Percentiles rank a stretch among this genome's conserved stretches.
These are phyloP conservation scores for Plutella xylostella DNA, from an alignment of 2,888 invertebrate species.

Conservation along the genomic window DNA sequence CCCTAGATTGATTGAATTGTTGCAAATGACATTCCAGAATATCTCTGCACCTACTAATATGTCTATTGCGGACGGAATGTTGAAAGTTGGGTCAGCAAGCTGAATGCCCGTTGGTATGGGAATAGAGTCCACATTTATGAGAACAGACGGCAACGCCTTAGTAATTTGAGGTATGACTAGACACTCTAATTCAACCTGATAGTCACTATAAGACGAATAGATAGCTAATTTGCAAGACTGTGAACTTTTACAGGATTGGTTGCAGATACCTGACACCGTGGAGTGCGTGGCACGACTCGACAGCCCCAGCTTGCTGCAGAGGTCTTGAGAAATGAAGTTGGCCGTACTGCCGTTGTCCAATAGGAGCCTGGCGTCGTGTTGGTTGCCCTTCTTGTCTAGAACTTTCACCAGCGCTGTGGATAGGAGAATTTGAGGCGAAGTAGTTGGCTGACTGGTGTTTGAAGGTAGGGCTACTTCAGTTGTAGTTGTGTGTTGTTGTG, in stretches of 20 bases:
- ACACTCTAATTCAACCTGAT: neutral
- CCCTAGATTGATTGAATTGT: slow-evolving; percentile 6
- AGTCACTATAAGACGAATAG: neutral
- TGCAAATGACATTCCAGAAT: slow-evolving; percentile 7
- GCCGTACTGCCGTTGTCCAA: slow-evolving; percentile 12
- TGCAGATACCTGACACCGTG: slow-evolving; percentile 8
- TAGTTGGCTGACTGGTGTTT: neutral
- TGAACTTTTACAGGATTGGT: slow-evolving; percentile 4
- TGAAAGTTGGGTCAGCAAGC: slow-evolving; percentile 1
- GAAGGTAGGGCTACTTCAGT: neutral
- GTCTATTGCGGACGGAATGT: slow-evolving; percentile 6
- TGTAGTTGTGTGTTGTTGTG: no score
- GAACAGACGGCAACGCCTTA: neutral
- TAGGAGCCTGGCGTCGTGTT: slow-evolving; percentile 9
- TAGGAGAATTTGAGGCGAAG: slow-evolving; percentile 12
- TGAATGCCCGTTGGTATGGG: neutral
- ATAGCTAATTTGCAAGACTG: neutral
- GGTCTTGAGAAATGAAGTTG: slow-evolving; percentile 6
- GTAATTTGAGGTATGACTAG: neutral
- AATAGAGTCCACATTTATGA: neutral
- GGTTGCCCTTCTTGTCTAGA: slow-evolving; percentile 2
- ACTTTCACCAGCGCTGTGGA: slow-evolving; percentile 19
- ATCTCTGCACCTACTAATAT: slow-evolving; percentile 9
- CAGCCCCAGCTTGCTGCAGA: slow-evolving; percentile 5
- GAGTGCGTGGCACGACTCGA: slow-evolving; percentile 1